Evolutionary conservation across 2,797 vertebrate species (phyloP), one percentile per base, ranked within the genome.

Genomic region (Amniataba percoides): DNA sequence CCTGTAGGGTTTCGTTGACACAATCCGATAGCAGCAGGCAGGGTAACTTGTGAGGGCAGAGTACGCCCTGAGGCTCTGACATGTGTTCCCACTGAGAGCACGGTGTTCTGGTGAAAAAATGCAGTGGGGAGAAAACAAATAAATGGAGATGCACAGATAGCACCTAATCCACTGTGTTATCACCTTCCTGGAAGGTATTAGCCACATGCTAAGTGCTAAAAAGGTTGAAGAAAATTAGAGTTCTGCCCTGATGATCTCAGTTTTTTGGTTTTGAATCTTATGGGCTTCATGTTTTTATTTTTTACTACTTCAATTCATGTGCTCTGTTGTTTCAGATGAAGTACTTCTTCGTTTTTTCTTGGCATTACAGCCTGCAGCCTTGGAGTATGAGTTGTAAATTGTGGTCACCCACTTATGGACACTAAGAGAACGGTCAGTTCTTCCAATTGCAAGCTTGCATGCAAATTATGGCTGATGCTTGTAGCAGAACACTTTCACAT

Each of bases 1-100:
- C 83, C 87, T 86, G 65, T 18, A 69, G 76, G 52, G 56, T 64
- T 72, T 71, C 15, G 42, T 66, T 85, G 81, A 83, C 72, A 77
- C 60, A 51, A 61, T 84, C 76, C 27, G 16, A 85, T 60, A 80
- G 74, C 76, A 81, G 81, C 75, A 77, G 65, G 80, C 48, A 23
- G 42, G 34, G 56, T 12, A 76, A 90, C 87, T 21, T 84, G 88
- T 87, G 82, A 34, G 72, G 79, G 89, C 90, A 92, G 75, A 83
- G 87, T 82, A 74, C 62, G 56, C 74, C 85, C 65, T 0, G 45
- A 87, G 72, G 93, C 80, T 81, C 75, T 40, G 81, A 86, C 86
- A 89, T 90, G 87, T 87, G 86, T 88, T 89, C 85, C 83, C 60
- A 43, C 83, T 77, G 81, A 83, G 80, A 81, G 63, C 48, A 58